Evolutionary conservation across 1,140 invertebrate genomes (phyloP), one percentile per base, ranked within the genome.

Genomic region (Brachionus rotundiformis): DNA sequence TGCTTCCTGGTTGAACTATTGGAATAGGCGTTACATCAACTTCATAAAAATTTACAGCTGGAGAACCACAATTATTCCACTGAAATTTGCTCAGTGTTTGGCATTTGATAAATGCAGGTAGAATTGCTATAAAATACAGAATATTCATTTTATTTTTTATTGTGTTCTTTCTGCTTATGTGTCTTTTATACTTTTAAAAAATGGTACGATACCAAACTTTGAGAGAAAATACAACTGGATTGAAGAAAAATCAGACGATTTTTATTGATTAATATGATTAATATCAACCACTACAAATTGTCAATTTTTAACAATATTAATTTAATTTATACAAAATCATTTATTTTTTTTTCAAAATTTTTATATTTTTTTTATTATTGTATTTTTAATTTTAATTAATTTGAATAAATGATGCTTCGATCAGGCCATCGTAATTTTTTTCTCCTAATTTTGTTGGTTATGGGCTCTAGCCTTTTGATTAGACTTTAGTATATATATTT

Each of bases 21-120:
- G 79, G 79, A 54, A 81, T 81, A 19, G 79, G 79, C 2, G 39
- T 47, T 16, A 81, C 39, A 16, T 47, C 63, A 13, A 79, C 29
- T 36, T 79, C 76, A 13, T 39, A 63, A 7, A 79, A 19, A 13
- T n/a, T 27, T 10, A 79, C 47, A 13, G n/a, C 31, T 36, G 44
- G 25, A 59, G 76, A 79, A 39, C 76, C 76, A 79, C 76, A 79
- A 31, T 79, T 27, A 59, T 25, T 79, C 76, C 76, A 79, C 41
- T 79, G 47, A 23, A 79, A 63, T 63, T 79, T 79, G n/a, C 25
- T 79, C n/a, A 59, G 19, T 79, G 63, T 68, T 68, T 79, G 31
- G 59, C 44, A 47, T n/a, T 41, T 36, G 5, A 79, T 23, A 3
- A 63, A 63, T 23, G 31, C 47, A 27, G 59, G 47, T 36, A 79